phyloP scores from a whole-genome alignment of 2,888 invertebrate species.

The Euplexia lucipara region DNA sequence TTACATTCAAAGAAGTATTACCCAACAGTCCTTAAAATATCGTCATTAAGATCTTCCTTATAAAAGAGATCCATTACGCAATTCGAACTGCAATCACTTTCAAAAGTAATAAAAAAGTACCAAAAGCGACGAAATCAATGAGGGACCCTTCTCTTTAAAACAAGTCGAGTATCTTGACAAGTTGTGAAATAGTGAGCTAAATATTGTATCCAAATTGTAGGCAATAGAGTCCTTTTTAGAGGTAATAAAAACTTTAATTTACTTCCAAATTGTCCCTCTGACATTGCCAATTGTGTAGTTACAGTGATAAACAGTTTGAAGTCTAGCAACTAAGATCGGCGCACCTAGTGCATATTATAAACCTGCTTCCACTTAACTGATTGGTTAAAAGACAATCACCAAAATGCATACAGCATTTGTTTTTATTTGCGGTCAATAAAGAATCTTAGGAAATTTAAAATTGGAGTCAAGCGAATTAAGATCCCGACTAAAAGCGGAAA shows the following conservation, averaged over 20 bases:
- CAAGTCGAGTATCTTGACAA: constrained; percentile 13
- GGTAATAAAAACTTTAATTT: background rate
- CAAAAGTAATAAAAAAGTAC: constrained; percentile 83
- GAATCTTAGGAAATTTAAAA: too few relatives aligned
- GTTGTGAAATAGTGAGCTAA: constrained; percentile 17
- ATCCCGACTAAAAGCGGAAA: too few relatives aligned
- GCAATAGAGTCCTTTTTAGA: background rate
- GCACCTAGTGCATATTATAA: too few relatives aligned
- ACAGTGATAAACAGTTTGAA: too few relatives aligned
- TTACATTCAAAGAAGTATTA: constrained; percentile 39
- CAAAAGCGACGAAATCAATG: constrained; percentile 62
- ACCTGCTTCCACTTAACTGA: too few relatives aligned
- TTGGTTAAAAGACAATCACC: too few relatives aligned
- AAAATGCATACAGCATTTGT: too few relatives aligned
- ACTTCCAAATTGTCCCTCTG: background rate
- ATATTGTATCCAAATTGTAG: background rate
- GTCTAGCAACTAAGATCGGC: too few relatives aligned
- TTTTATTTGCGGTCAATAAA: too few relatives aligned
- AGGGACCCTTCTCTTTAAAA: constrained; percentile 75
- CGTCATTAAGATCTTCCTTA: constrained; percentile 76
- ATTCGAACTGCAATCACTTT: constrained; percentile 82
- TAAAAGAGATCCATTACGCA: constrained; percentile 76
- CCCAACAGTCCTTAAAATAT: constrained; percentile 67
- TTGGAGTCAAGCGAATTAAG: too few relatives aligned
- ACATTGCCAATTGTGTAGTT: background rate